Evolutionary conservation across 2,888 invertebrate genomes (phyloP), one percentile per base, ranked within the genome.

Genomic region (Subacronicta megacephala): DNA sequence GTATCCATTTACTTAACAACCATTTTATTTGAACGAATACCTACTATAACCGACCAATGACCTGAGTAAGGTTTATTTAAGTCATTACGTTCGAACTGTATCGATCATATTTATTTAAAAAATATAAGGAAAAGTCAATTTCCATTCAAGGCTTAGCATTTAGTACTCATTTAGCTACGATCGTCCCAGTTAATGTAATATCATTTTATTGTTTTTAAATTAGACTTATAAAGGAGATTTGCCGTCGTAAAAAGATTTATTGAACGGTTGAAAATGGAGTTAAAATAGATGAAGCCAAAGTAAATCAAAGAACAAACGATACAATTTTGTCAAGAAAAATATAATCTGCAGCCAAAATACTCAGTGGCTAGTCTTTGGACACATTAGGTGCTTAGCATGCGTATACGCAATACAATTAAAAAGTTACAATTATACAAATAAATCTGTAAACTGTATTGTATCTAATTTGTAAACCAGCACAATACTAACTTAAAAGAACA

Each of bases 141-240:
- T 75, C 33, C 58, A 46, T 63, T 49, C 60, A 73, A 72, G 62
- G 66, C 56, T 60, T 41, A 47, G 52, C 40, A 61, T 69, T 63
- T 57, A 75, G 70, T 65, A 38, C 56, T 72, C 52, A 75, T 69
- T 74, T 69, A 63, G 45, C 42, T 64, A 52, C 45, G 49, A 41
- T 50, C 18, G 50, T 45, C 35, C 50, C 53, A 47, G 64, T 72
- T 57, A 68, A 72, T 41, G 41, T 60, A 38, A 46, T 57, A 58
- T 63, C 49, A 26, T 65, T 74, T 72, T 72, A 66, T 66, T 69
- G 46, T 72, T 68, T 63, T 65, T 66, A 57, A 65, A 62, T 72
- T 37, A 66, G 23, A 53, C 41, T 60, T 59, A 69, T 35, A 54
- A 44, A 56, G 33, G 38, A 62, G 53, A 72, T 63, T 75, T 55